Conservation (phyloP, 2,888 invertebrate genomes). For the Dynastes tityus region DNA sequence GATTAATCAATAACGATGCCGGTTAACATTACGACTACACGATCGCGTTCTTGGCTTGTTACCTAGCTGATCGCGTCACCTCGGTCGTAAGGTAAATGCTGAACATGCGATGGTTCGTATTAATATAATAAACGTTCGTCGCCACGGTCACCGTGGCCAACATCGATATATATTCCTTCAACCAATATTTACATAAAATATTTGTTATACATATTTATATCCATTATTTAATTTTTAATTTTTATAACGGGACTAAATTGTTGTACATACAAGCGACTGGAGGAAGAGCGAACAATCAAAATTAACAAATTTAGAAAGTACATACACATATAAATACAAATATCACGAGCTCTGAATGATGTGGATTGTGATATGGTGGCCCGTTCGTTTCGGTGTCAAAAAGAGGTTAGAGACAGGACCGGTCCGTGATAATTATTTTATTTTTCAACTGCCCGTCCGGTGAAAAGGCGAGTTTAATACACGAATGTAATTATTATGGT, state of each 20-base stretch:
- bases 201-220: constrained; percentile 45
- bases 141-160: constrained; percentile 7
- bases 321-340: background rate
- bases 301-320: constrained; percentile 37
- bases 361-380: constrained; percentile 1
- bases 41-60: constrained; percentile 1
- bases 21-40: constrained; percentile 15
- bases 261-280: constrained; percentile 18
- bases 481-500: constrained; percentile 1
- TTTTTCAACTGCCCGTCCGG: background rate
- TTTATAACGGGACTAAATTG: constrained; percentile 43
- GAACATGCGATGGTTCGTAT: constrained; percentile 18
- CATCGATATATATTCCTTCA: constrained; percentile 24
- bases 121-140: constrained; percentile 35
- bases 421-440: constrained; percentile 12
- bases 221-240: constrained; percentile 42
- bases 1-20: constrained; percentile 44
- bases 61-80: background rate
- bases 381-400: constrained; percentile 3
- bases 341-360: background rate
- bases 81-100: constrained; percentile 1
- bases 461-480: constrained; percentile 6
- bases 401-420: constrained; percentile 6
- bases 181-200: constrained; percentile 43
- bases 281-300: constrained; percentile 10